A percentile compares a stretch with the other conserved stretches of the same genome.
Evolutionary conservation across 2,113 vertebrate species (phyloP).

Genomic region (Archocentrus centrarchus): DNA sequence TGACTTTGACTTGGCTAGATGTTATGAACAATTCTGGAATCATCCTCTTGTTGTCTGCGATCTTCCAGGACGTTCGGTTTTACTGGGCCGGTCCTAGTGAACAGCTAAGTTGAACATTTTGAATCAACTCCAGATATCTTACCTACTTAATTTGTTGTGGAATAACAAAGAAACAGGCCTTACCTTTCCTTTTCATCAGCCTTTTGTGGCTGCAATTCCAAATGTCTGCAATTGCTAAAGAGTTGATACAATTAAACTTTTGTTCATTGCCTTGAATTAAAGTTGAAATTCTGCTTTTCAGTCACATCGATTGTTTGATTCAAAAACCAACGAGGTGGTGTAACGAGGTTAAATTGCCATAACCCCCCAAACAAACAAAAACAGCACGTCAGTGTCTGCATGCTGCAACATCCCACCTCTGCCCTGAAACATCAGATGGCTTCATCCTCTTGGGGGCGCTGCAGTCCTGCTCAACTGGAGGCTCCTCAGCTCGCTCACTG

Average conservation of each 20-base stretch:
- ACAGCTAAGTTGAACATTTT: too few relatives aligned
- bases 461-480: slow-evolving; percentile 75
- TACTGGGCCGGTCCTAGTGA: too few relatives aligned
- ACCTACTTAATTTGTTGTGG: rapidly evolving
- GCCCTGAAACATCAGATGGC: slow-evolving; percentile 69
- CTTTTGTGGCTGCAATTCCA: too few relatives aligned
- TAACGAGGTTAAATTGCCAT: background rate
- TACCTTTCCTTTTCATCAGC: background rate
- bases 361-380: background rate
- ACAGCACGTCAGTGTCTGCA: rapidly evolving
- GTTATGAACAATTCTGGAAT: too few relatives aligned
- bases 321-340: background rate
- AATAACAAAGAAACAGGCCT: background rate
- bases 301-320: background rate
- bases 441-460: slow-evolving; percentile 86
- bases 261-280: background rate
- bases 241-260: background rate
- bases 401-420: slow-evolving; percentile 67
- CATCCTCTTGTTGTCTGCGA: too few relatives aligned
- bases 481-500: slow-evolving; percentile 60
- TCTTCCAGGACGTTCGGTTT: too few relatives aligned
- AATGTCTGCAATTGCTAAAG: too few relatives aligned
- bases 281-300: background rate
- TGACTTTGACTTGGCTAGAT: too few relatives aligned
- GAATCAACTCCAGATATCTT: too few relatives aligned